Base-by-base conservation (phyloP, 2,113 vertebrate species). In the Fregetta grallaria region DNA sequence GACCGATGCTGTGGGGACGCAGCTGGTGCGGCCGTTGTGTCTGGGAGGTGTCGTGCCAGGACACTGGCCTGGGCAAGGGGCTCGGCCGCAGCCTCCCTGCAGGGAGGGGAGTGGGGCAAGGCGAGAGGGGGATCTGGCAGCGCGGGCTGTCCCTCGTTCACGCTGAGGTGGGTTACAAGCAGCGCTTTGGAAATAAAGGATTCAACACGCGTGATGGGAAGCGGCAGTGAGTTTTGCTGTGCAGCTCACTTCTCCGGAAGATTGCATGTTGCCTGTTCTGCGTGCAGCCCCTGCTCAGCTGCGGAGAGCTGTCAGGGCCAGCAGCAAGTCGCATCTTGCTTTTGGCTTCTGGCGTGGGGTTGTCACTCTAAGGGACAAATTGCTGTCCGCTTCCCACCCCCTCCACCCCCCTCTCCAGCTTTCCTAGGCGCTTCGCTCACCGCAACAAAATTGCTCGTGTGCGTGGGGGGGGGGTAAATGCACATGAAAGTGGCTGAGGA, bases 91-190 rank as follows among this genome's bases (percentile, higher is more conserved):
- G 27, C 47, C 7, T 76, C 32, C 12, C 27, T 58, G 17, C 2
- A 8, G 52, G 52, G 47, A 44, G 85, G 32, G 42, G 27, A 32
- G 26, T 5, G 25, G 34, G 61, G 26, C 30, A 16, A 11, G 42
- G 55, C 5, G 2, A 34, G 38, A 36, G 50, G 17, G 49, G 26
- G 6, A 6, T 77, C 16, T 58, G 78, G 36, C 36, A 49, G 61
- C 0, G 1, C 32, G 4, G 13, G 15, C 76, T 55, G 13, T 90
- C 14, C 27, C 21, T 61, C 14, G 58, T 20, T 66, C 34, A 22
- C 0, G 0, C 49, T 19, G 53, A 26, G 44, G 3, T 38, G 66
- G 30, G 30, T 34, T n/a, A 14, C 13, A 23, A 30, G 45, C 5
- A 17, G n/a, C 4, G 0, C 75, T 55, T 62, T 78, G 47, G 73